Conservation (phyloP, 2,113 vertebrate species). For the Hippotragus niger region DNA sequence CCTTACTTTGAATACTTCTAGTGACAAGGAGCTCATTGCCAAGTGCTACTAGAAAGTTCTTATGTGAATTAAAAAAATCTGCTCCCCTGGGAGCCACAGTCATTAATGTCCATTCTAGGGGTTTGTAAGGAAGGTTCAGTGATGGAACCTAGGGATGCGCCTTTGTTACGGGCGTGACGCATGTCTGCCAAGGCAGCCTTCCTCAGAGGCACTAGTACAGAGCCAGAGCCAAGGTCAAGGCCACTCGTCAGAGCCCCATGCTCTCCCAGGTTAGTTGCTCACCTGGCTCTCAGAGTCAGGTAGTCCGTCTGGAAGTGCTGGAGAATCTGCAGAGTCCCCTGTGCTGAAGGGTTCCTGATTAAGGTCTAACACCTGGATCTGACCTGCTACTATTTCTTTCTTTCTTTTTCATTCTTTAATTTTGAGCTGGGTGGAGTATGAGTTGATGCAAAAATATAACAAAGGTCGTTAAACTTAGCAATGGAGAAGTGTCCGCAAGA, state of each 20-base stretch:
- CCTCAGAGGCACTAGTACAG: not conserved
- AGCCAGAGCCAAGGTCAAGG: not conserved
- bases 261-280: not conserved
- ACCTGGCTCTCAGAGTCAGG: not conserved
- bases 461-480: not conserved
- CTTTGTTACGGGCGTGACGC: not conserved
- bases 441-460: not conserved
- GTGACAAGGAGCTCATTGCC: not conserved
- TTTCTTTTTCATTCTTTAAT: not conserved
- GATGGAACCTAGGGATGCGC: not conserved
- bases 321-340: not conserved
- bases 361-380: not conserved
- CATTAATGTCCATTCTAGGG: not conserved
- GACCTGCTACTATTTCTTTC: not conserved
- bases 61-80: not conserved
- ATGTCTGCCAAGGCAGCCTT: not conserved
- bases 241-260: rapidly evolving
- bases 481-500: not conserved
- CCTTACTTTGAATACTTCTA: not conserved
- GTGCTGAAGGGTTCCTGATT: not conserved
- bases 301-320: not conserved
- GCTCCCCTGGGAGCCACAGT: not conserved
- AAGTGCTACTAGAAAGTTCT: not conserved
- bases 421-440: not conserved
- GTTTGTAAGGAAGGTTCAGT: not conserved